Percentiles rank a stretch among this genome's conserved stretches.
Evolutionary conservation across 2,888 invertebrate genomes (phyloP).

Genomic region (Adelognathus sp.): DNA sequence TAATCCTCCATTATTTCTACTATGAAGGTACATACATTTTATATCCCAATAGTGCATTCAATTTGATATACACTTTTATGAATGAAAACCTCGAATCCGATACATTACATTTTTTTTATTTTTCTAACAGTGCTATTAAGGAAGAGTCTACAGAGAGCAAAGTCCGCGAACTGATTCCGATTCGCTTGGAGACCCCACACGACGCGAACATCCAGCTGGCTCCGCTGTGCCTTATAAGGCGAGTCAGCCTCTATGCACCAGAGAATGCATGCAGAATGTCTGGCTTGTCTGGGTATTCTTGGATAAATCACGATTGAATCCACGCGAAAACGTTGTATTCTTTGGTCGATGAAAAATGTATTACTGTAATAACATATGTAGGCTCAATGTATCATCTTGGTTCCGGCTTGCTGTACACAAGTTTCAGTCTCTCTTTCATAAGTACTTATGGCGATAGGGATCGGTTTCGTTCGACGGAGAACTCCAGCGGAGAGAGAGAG

Average conservation of each 20-base stretch:
- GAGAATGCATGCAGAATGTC: slow-evolving; percentile 23
- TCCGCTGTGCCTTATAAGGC: slow-evolving; percentile 61
- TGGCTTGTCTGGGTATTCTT: neutral
- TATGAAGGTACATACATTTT: no score
- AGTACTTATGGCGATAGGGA: slow-evolving; percentile 38
- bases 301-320: neutral
- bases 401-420: neutral
- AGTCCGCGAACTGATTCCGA: neutral
- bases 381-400: neutral
- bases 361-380: slow-evolving; percentile 28
- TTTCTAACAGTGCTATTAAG: no score
- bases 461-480: slow-evolving; percentile 44
- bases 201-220: slow-evolving; percentile 58
- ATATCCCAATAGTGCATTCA: no score
- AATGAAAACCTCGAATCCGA: no score
- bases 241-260: slow-evolving; percentile 13
- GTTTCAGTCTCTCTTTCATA: slow-evolving; percentile 36
- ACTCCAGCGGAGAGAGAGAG: neutral
- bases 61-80: no score
- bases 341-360: neutral
- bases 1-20: no score
- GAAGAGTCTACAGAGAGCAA: no score
- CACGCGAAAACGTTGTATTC: neutral
- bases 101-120: no score
- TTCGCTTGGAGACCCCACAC: slow-evolving; percentile 59